Evolutionary conservation across 2,888 invertebrate genomes (phyloP).

Genomic region (Nemurella pictetii): DNA sequence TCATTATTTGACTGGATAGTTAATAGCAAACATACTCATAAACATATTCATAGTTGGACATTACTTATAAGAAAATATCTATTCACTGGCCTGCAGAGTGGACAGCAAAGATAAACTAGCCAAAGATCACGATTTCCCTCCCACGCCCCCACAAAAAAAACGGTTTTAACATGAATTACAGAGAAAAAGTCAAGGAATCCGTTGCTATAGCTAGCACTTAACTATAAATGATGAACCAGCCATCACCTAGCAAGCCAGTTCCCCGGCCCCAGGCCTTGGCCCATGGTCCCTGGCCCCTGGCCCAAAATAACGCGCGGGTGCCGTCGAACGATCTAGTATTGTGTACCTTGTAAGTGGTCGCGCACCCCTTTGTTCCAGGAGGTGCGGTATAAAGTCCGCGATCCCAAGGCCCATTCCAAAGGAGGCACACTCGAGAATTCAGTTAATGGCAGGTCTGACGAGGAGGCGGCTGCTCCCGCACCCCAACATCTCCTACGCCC

Average conservation of each 20-base stretch:
- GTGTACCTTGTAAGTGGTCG: slow-evolving; percentile 59
- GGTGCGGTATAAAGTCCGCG: slow-evolving; percentile 93
- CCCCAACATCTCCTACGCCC: slow-evolving; percentile 75
- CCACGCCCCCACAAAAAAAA: neutral
- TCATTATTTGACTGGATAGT: slow-evolving; percentile 10
- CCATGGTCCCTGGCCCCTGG: no score
- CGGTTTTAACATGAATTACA: neutral
- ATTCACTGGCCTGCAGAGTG: neutral
- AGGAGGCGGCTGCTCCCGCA: slow-evolving; percentile 64
- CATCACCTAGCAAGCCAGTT: neutral
- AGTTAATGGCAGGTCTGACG: slow-evolving; percentile 77
- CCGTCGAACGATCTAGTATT: slow-evolving; percentile 43
- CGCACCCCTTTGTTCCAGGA: slow-evolving; percentile 68
- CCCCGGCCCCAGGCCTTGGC: neutral
- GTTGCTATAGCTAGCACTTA: no score
- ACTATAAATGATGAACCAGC: neutral
- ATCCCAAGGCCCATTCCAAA: slow-evolving; percentile 91
- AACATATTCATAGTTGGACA: neutral
- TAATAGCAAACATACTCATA: neutral
- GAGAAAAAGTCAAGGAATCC: no score
- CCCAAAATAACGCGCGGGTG: no score
- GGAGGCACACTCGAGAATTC: slow-evolving; percentile 90
- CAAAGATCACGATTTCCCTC: neutral
- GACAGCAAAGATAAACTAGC: neutral
- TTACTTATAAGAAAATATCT: neutral